Percentiles rank a stretch among this genome's conserved stretches.
Conservation (phyloP, 2,113 vertebrate species). For the Baryphthengus martii region DNA sequence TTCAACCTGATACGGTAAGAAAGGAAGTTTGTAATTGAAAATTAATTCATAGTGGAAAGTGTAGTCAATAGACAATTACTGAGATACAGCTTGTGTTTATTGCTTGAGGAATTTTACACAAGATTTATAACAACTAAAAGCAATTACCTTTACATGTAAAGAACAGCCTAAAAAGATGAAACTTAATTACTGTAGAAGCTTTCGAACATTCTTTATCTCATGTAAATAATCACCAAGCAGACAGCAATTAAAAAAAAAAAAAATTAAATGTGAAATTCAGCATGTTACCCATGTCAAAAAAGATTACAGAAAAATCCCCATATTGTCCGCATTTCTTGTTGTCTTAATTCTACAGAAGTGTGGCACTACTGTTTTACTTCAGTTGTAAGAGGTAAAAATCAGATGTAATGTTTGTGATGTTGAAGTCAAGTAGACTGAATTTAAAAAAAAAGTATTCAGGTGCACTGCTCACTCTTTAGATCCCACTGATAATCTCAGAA, state of each 20-base stretch:
- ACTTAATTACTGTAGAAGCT: constrained; percentile 59
- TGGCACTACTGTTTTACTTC: background rate
- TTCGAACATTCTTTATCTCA: constrained; percentile 49
- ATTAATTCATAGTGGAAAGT: constrained; percentile 66
- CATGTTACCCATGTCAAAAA: background rate
- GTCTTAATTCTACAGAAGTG: background rate
- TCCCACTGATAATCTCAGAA: background rate
- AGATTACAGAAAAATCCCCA: background rate
- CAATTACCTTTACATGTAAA: constrained; percentile 63
- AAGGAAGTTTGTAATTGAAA: constrained; percentile 60
- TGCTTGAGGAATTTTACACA: constrained; percentile 54
- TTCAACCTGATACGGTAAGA: constrained; percentile 16
- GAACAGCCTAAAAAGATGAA: constrained; percentile 47
- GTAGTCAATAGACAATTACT: constrained; percentile 71
- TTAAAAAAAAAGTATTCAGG: background rate
- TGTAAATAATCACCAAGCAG: constrained; percentile 52
- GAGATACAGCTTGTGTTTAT: constrained; percentile 62
- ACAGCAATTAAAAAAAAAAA: constrained; percentile 10
- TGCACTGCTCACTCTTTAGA: background rate
- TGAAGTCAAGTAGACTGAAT: background rate
- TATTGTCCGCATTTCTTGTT: background rate
- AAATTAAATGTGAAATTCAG: background rate
- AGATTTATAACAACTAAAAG: constrained; percentile 59
- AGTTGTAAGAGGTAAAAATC: background rate
- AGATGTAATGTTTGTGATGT: background rate